Evolutionary conservation across 2,113 vertebrate species (phyloP), one percentile per base, ranked within the genome.

Genomic region (Clarias macrocephalus): DNA sequence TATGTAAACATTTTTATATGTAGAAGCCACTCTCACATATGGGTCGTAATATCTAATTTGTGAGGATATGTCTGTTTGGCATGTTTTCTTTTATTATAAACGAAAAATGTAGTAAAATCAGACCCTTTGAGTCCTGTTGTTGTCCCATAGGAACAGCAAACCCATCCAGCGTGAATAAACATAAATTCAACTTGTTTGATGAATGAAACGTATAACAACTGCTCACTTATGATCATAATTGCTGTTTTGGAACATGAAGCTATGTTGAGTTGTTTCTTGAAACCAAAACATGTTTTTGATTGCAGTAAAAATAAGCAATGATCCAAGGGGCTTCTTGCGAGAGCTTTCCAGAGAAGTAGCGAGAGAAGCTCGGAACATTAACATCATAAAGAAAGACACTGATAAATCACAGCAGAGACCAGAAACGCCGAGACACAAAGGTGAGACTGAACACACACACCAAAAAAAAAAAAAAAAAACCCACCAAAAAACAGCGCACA

Each of bases 261-360:
- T 4, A 19, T 12, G 73, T 3, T 57, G 21, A 4, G 21, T 76
- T 56, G 15, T 80, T 59, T 65, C 8, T 54, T 82, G n/a, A 48
- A 48, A 52, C 25, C 37, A n/a, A 37, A 33, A 37, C 6, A 25
- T 30, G 83, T 1, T 79, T 86, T 81, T 7, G 25, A 62, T 62
- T 86, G 33, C 88, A 99, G 97, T 94, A 85, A 97, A 97, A 92
- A 89, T 95, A 21, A 90, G 84, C 82, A 91, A 16, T 0, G 96
- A 97, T 80, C 95, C 95, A 21, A 97, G 94, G 85, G 96, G 94
- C 88, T 96, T 93, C 76, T 83, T 97, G 0, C 95, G 93, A 91
- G 97, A 99, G 5, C 91, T 98, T 88, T 97, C 97, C 86, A 95
- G 94, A 91, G 98, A 98, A 90, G 96, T 95, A 82, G 96, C 97